These are phyloP conservation scores for Porites rus DNA, from an alignment of 92 coral and sea anemone genomes.

Conservation along the genomic window DNA sequence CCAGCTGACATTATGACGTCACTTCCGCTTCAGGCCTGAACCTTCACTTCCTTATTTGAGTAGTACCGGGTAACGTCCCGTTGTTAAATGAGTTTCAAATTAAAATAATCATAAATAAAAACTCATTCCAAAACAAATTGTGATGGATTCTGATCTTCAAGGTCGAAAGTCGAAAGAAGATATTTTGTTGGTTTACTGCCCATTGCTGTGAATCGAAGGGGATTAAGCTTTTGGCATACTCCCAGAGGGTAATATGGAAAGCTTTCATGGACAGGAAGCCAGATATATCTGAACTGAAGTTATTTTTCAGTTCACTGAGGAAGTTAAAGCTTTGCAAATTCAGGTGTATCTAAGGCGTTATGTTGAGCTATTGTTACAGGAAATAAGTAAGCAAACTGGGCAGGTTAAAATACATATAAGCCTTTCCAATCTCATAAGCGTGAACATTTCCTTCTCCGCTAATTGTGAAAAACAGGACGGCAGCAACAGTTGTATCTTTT, in stretches of 20 bases:
- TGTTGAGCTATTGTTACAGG: neutral
- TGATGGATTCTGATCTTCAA: too few relatives aligned
- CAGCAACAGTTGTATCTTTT: neutral
- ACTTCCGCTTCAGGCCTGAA: neutral
- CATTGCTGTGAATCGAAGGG: too few relatives aligned
- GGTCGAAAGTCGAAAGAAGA: too few relatives aligned
- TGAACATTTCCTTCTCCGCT: neutral
- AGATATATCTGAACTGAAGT: neutral
- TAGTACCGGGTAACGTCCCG: too few relatives aligned
- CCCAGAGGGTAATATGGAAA: too few relatives aligned
- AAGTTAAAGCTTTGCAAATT: neutral
- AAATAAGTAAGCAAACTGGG: neutral
- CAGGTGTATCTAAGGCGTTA: neutral
- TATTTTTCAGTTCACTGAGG: neutral
- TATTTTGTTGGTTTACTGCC: too few relatives aligned
- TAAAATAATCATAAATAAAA: too few relatives aligned
- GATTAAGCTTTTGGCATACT: too few relatives aligned
- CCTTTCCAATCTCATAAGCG: neutral
- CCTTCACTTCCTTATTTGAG: too few relatives aligned
- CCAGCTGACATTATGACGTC: neutral
- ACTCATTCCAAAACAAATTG: too few relatives aligned
- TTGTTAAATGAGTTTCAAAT: too few relatives aligned
- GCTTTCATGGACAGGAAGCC: neutral
- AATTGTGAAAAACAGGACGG: neutral
- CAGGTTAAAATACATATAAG: neutral